Evolutionary conservation across 2,888 invertebrate species (phyloP).

Genomic region (Fragum sueziense): DNA sequence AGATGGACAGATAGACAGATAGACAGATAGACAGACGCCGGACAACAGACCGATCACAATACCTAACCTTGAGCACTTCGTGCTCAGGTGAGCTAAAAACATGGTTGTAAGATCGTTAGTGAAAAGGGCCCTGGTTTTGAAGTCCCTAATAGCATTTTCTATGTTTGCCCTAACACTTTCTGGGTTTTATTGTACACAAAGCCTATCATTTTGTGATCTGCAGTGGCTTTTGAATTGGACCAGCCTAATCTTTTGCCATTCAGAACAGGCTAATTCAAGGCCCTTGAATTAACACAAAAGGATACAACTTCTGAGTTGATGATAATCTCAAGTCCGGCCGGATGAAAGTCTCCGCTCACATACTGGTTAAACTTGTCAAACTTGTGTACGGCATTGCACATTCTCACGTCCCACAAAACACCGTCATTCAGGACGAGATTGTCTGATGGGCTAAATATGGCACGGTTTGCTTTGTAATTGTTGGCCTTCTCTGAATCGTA

Average conservation of each 20-base stretch:
- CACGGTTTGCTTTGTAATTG: conserved; percentile 95
- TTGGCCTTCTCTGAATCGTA: conserved; percentile 91
- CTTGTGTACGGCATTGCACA: conserved; percentile 94
- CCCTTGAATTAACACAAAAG: conserved; percentile 56
- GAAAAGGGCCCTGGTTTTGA: no score
- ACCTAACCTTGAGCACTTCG: not conserved
- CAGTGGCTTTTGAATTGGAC: no score
- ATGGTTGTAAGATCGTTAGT: no score
- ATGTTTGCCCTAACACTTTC: no score
- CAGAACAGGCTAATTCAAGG: no score
- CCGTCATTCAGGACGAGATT: conserved; percentile 97
- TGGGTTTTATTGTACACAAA: no score
- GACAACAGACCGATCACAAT: no score
- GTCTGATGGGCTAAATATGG: conserved; percentile 96
- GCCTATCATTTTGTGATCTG: no score
- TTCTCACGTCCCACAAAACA: conserved; percentile 95
- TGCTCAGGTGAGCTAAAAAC: not conserved
- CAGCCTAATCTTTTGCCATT: no score
- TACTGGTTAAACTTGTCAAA: conserved; percentile 98
- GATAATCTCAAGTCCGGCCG: conserved; percentile 96
- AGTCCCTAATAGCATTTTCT: no score
- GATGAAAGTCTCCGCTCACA: conserved; percentile 97
- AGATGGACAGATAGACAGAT: no score
- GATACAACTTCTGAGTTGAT: conserved; percentile 94
- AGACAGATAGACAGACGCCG: no score